Percentiles rank a stretch among this genome's conserved stretches.
These are phyloP conservation scores for Lagria hirta DNA, from an alignment of 2,888 invertebrate species.

Conservation along the genomic window DNA sequence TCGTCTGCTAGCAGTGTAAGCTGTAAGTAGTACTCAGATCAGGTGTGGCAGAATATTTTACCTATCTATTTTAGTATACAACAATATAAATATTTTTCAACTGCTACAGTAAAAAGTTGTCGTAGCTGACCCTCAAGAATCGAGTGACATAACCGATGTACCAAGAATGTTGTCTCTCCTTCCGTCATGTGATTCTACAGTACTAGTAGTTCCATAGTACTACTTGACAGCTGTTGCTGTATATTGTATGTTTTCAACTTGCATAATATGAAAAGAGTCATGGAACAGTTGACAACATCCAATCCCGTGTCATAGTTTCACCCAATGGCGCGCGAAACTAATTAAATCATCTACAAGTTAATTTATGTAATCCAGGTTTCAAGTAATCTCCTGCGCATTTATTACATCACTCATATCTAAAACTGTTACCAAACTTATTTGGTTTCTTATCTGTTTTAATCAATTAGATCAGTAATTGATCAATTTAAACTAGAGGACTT, in stretches of 20 bases:
- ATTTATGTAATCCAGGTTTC: too few relatives aligned
- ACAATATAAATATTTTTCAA: constrained; percentile 1
- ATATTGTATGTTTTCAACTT: constrained; percentile 18
- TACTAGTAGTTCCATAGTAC: not conserved
- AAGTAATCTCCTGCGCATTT: too few relatives aligned
- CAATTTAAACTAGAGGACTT: too few relatives aligned
- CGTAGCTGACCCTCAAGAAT: constrained; percentile 9
- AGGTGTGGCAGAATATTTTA: constrained; percentile 11
- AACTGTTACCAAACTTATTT: too few relatives aligned
- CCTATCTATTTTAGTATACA: too few relatives aligned
- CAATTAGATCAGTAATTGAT: too few relatives aligned
- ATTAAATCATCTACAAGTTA: too few relatives aligned
- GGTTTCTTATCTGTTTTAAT: too few relatives aligned
- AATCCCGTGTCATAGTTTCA: constrained; percentile 14
- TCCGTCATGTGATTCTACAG: constrained; percentile 1
- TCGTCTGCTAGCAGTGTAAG: constrained; percentile 19
- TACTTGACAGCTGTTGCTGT: too few relatives aligned
- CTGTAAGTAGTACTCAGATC: constrained; percentile 7
- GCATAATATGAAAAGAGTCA: constrained; percentile 19
- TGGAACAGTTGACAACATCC: constrained; percentile 18
- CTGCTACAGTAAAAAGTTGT: too few relatives aligned
- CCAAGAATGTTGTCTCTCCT: constrained; percentile 9
- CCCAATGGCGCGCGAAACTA: constrained; percentile 15
- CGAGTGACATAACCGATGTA: constrained; percentile 6
- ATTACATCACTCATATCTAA: too few relatives aligned